Percentiles rank a stretch among this genome's conserved stretches.
Conservation (phyloP, 2,797 vertebrate genomes). For the Dryobates pubescens region DNA sequence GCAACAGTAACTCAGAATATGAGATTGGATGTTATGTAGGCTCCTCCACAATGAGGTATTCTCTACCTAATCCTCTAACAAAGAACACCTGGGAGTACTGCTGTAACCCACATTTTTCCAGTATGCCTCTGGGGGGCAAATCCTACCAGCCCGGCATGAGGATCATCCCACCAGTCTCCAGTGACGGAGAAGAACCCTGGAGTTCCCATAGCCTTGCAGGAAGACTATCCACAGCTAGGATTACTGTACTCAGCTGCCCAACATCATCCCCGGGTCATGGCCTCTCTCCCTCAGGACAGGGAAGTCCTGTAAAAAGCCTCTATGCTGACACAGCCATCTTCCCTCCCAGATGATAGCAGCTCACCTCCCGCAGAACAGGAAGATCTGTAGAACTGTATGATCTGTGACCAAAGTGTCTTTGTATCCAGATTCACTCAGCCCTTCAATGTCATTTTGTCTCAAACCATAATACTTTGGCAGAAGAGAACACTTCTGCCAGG, state of each 20-base stretch:
- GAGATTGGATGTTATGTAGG: not conserved
- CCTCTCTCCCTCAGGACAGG: no score
- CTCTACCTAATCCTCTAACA: not conserved
- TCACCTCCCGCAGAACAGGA: no score
- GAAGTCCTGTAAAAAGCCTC: no score
- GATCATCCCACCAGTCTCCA: not conserved
- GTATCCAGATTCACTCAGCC: no score
- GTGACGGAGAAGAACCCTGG: no score
- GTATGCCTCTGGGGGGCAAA: not conserved
- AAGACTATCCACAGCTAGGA: not conserved
- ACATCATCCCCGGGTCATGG: not conserved
- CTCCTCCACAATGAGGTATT: not conserved
- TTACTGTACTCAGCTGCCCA: not conserved
- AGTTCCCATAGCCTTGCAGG: not conserved
- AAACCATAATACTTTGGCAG: not conserved
- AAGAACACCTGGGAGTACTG: not conserved
- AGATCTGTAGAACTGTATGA: no score
- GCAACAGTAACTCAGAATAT: not conserved
- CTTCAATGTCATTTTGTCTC: not conserved
- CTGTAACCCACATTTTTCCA: not conserved
- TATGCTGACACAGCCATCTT: no score
- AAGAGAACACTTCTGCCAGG: not conserved
- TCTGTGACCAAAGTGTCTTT: no score
- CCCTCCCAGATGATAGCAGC: no score
- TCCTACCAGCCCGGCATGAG: not conserved